Percentiles rank a stretch among this genome's conserved stretches.
phyloP scores from a whole-genome alignment of 2,113 vertebrate species.

The Brachyistius frenatus region DNA sequence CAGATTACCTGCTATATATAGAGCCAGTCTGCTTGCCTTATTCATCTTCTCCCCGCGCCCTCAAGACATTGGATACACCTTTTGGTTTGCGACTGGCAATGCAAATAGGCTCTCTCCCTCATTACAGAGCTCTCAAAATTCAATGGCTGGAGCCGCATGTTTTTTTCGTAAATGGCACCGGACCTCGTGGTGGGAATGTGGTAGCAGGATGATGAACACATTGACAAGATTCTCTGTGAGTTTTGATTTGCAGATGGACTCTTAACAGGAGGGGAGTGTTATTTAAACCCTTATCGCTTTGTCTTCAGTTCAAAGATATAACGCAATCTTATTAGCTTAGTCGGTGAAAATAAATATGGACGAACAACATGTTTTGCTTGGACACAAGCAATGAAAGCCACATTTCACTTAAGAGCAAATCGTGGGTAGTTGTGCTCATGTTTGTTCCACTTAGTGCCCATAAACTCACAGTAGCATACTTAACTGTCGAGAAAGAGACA shows the following conservation, averaged over 20 bases:
- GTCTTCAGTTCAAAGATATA: neutral
- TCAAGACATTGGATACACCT: conserved; percentile 73
- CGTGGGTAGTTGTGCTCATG: neutral
- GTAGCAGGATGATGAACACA: neutral
- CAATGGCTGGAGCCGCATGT: conserved; percentile 12
- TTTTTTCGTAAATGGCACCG: conserved; percentile 18
- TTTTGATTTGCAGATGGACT: neutral
- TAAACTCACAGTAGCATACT: conserved; percentile 14
- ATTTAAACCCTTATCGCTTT: neutral
- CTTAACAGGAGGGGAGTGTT: neutral
- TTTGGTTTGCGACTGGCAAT: conserved; percentile 60
- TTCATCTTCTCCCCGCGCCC: conserved; percentile 70
- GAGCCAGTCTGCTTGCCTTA: conserved; percentile 62
- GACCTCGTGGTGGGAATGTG: neutral
- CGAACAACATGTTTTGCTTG: neutral
- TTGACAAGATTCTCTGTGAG: neutral
- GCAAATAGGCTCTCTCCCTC: conserved; percentile 61
- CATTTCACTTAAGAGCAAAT: neutral
- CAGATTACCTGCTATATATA: conserved; percentile 81
- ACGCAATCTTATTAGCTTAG: neutral
- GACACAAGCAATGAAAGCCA: neutral
- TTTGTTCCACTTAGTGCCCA: conserved; percentile 1
- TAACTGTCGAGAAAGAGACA: conserved; percentile 41
- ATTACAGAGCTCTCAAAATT: conserved; percentile 33
- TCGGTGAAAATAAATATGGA: neutral